Base-by-base conservation (phyloP, 2,888 invertebrate species). In the Mechanitis mazaeus region DNA sequence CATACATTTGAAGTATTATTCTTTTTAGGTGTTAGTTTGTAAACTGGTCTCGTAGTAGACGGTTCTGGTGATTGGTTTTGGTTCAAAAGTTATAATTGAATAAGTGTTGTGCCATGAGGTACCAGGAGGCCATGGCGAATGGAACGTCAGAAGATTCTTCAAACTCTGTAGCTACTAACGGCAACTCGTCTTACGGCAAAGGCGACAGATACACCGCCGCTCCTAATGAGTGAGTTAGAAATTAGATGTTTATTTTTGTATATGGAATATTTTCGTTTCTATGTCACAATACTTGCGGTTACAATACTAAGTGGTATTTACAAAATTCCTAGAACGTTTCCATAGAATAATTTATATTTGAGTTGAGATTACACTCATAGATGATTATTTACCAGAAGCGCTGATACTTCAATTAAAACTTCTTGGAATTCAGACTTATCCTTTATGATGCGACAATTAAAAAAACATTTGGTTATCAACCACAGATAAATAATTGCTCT, bases 161-260 rank as follows among this genome's bases (percentile, higher is more conserved):
- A 58, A 75, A 76, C 42, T 71, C 73, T 45, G 64, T 69, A 38
- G 68, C 72, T 53, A 71, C 68, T n/a, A 84, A 81, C 66, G 84
- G 84, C 20, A 20, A 20, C 20, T 80, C 85, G n/a, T 80, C 85
- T 1, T 89, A 87, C 68, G 87, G 87, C 58, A 85, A 84, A 76
- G 89, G 88, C 46, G 89, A 89, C 70, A 80, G 89, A 77, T 81
- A 85, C 67, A 87, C 89, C 2, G 87, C 89, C 56, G 88, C 89
- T 45, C 89, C 89, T 54, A 90, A 89, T 68, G 89, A 87, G 89
- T 89, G 76, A 90, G 89, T 87, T 77, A 54, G 9, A 46, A 90
- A 89, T 87, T 77, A 54, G 9, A 46, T 54, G 54, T 55, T 50
- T 62, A 57, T 60, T 62, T 64, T 58, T 56, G 56, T 20, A 45